Evolutionary conservation across 2,113 vertebrate genomes (phyloP).

Genomic region (Danionella cerebrum): DNA sequence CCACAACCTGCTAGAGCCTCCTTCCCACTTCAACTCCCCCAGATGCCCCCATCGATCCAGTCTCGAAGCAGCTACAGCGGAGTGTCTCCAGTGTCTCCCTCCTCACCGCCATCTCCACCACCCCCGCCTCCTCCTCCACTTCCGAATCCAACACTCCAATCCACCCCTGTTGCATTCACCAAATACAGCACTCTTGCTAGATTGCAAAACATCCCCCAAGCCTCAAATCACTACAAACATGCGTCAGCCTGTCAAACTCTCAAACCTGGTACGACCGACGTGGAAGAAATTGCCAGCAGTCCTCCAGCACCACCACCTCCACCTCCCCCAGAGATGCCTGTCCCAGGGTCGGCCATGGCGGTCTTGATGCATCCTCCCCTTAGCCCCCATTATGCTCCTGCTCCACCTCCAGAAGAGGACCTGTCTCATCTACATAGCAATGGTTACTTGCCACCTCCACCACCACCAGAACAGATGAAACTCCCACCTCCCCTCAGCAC

Average conservation of each 20-base stretch:
- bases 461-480: constrained; percentile 32
- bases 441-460: constrained; percentile 47
- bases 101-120: constrained; percentile 60
- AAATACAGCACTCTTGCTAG: constrained; percentile 85
- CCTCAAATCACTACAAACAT: constrained; percentile 57
- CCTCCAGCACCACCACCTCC: constrained; percentile 63
- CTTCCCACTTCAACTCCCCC: constrained; percentile 69
- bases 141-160: constrained; percentile 51
- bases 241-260: constrained; percentile 30
- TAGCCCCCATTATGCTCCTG: constrained; percentile 62
- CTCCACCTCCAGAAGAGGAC: constrained; percentile 55
- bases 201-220: constrained; percentile 68
- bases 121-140: constrained; percentile 49
- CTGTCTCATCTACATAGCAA: constrained; percentile 45
- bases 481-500: constrained; percentile 49
- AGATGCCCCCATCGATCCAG: constrained; percentile 63
- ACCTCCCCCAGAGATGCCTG: constrained; percentile 50
- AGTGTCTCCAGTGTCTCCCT: constrained; percentile 67
- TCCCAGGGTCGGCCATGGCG: constrained; percentile 73
- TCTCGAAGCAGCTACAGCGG: constrained; percentile 58
- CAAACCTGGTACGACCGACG: constrained; percentile 62
- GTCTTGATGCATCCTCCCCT: constrained; percentile 67
- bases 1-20: constrained; percentile 57
- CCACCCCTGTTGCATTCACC: constrained; percentile 60
- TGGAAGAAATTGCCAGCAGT: constrained; percentile 55